Evolutionary conservation across 35 echinoderm and acorn worm genomes (phyloP), one percentile per base, ranked within the genome.

Genomic region (Diadema setosum): DNA sequence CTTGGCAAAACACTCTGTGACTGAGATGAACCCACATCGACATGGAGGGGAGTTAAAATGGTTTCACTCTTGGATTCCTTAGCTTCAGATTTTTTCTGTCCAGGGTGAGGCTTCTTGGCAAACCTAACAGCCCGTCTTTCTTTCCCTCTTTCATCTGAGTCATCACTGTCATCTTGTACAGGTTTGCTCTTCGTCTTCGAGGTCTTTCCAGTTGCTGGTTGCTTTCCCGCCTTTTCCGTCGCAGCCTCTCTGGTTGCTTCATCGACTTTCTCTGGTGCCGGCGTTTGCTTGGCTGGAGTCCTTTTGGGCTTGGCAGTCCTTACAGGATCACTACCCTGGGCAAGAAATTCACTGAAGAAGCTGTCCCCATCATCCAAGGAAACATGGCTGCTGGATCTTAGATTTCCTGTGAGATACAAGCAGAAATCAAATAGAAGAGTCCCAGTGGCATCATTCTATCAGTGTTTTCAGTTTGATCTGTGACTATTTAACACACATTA

Each of bases 271-370:
- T 12, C 63, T 33, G 63, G 63, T 33, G 63, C 37, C 5, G 30
- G 63, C 30, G 37, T 26, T 67, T 67, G 30, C 63, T 83, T 93
- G 48, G 42, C 61, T 11, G 58, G 80, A 58, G 80, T 5, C 75
- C 46, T 52, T 44, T 83, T 83, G 1, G 87, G 30, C 82, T 94
- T 86, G 83, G 41, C 49, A 58, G 80, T 89, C 56, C 83, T 85
- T 75, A 41, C 3, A n/a, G 73, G 40, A 41, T 78, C 73, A 78
- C 23, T 78, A 44, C 82, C 46, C 2, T 42, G 42, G 16, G 87
- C 81, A 40, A 95, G 64, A 24, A 95, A 95, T 17, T 89, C 75
- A 84, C 84, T 91, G 90, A 91, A 95, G 37, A 95, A 91, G 45
- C 46, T 95, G 36, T 95, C n/a, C n/a, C n/a, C 93, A 39, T 91